A percentile compares a stretch with the other conserved stretches of the same genome.
Conservation (phyloP, 2,888 invertebrate species). For the Acronicta alni region DNA sequence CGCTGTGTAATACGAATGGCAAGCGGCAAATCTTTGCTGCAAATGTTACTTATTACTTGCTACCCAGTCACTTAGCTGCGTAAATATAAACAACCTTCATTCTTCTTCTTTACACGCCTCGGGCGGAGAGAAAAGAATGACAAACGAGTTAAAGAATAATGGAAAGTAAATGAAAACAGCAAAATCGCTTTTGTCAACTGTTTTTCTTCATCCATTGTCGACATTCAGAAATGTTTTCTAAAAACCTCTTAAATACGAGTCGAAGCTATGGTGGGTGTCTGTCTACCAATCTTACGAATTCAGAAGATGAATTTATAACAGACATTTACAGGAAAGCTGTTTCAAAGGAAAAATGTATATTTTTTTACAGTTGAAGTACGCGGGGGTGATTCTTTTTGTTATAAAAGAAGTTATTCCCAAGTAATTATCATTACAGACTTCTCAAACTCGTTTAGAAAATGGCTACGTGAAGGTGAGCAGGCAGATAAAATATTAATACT, state of each 20-base stretch:
- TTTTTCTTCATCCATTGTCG: slow-evolving; percentile 75
- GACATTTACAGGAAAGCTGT: slow-evolving; percentile 55
- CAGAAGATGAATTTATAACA: slow-evolving; percentile 62
- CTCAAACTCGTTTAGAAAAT: slow-evolving; percentile 37
- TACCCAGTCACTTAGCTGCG: slow-evolving; percentile 80
- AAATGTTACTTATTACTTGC: slow-evolving; percentile 77
- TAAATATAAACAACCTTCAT: slow-evolving; percentile 84
- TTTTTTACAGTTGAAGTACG: slow-evolving; percentile 52
- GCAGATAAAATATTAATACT: slow-evolving; percentile 27
- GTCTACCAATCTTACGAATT: slow-evolving; percentile 62
- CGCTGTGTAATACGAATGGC: slow-evolving; percentile 60
- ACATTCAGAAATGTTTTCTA: slow-evolving; percentile 71
- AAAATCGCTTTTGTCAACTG: slow-evolving; percentile 85
- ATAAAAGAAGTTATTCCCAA: slow-evolving; percentile 31
- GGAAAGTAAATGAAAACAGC: slow-evolving; percentile 87
- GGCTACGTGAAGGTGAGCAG: slow-evolving; percentile 14
- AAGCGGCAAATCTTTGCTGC: slow-evolving; percentile 68
- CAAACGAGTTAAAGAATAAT: slow-evolving; percentile 87
- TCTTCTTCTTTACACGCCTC: slow-evolving; percentile 81
- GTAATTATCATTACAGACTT: slow-evolving; percentile 44
- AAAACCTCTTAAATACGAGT: slow-evolving; percentile 65
- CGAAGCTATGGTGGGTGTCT: slow-evolving; percentile 62
- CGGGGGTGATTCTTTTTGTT: slow-evolving; percentile 45
- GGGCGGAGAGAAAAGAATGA: slow-evolving; percentile 83
- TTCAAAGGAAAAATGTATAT: slow-evolving; percentile 50